A percentile compares a stretch with the other conserved stretches of the same genome.
Conservation (phyloP, 2,113 vertebrate genomes). For the Nasalis larvatus region DNA sequence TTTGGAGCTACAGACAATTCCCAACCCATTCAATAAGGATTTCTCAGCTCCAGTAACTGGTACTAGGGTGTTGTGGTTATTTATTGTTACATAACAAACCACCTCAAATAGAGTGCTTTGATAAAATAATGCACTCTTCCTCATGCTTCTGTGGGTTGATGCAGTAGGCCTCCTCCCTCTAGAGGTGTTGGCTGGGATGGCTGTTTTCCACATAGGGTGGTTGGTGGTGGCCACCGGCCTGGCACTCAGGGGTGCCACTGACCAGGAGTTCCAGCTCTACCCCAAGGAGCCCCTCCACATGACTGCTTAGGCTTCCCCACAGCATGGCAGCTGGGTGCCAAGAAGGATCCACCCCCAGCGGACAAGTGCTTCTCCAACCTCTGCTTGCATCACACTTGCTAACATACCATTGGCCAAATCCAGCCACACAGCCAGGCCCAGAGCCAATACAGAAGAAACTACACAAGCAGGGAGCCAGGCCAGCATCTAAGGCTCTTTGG, state of each 20-base stretch:
- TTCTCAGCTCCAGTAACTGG: not conserved
- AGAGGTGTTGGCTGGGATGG: not conserved
- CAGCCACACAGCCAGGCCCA: not conserved
- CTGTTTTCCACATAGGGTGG: not conserved
- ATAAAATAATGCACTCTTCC: not conserved
- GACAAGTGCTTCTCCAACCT: not conserved
- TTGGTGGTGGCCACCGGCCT: not conserved
- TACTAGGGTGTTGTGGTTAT: not conserved
- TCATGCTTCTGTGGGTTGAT: too few relatives aligned
- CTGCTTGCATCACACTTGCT: not conserved
- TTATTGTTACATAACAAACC: not conserved
- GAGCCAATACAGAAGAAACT: not conserved
- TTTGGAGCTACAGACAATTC: not conserved
- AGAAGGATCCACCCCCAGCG: not conserved
- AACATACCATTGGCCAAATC: not conserved
- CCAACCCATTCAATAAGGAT: not conserved
- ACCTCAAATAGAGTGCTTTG: not conserved
- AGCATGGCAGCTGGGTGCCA: not conserved
- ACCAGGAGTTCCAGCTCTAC: not conserved
- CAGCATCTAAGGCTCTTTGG: not conserved
- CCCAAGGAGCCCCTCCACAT: fast-evolving
- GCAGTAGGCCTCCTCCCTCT: not conserved
- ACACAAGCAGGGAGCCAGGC: not conserved
- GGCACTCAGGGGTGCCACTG: not conserved
- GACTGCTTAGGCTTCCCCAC: not conserved